Conservation (phyloP, 2,888 invertebrate species). For the Yponomeuta malinellus region DNA sequence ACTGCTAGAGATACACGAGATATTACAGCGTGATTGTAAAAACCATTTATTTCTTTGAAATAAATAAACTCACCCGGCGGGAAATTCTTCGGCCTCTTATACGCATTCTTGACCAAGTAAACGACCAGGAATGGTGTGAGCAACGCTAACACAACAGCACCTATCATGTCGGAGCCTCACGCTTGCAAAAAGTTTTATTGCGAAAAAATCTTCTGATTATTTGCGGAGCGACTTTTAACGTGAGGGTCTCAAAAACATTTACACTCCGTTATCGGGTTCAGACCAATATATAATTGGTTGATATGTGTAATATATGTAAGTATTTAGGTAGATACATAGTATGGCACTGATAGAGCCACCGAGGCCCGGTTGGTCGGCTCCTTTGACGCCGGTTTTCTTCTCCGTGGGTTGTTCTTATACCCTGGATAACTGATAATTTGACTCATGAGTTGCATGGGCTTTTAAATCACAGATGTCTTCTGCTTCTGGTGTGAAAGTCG, state of each 20-base stretch:
- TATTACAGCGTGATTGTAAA: too few relatives aligned
- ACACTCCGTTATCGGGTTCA: background rate
- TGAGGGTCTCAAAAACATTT: background rate
- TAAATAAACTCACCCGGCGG: constrained; percentile 74
- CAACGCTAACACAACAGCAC: constrained; percentile 39
- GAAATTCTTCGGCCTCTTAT: constrained; percentile 61
- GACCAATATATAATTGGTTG: background rate
- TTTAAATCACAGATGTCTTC: too few relatives aligned
- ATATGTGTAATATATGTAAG: background rate
- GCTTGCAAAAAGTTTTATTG: too few relatives aligned
- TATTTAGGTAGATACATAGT: background rate
- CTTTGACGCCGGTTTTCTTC: too few relatives aligned
- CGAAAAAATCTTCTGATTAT: too few relatives aligned
- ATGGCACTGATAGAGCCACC: too few relatives aligned
- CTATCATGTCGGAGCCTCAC: constrained; percentile 34
- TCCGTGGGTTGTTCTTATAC: too few relatives aligned
- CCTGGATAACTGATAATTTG: too few relatives aligned
- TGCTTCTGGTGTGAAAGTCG: too few relatives aligned
- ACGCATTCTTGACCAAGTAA: constrained; percentile 52
- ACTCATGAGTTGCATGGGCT: too few relatives aligned
- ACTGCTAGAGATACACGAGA: too few relatives aligned
- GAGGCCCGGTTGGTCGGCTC: too few relatives aligned
- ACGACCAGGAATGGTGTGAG: constrained; percentile 42
- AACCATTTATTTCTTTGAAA: background rate
- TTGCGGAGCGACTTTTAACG: background rate